phyloP scores from a whole-genome alignment of 2,797 vertebrate species.

The Hippoglossus hippoglossus region DNA sequence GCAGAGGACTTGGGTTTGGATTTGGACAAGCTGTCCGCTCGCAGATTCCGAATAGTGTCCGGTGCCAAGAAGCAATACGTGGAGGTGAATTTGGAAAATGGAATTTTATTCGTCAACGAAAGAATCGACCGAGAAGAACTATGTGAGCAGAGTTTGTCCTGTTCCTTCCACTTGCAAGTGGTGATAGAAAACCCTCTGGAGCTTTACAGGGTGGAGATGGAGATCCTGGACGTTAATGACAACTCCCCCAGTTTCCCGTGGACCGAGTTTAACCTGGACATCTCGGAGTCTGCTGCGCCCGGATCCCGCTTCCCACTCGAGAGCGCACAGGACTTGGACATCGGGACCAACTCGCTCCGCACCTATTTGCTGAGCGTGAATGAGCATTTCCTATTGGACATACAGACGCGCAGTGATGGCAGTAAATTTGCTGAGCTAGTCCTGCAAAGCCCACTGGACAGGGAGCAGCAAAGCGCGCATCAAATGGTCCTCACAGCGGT shows the following conservation, averaged over 20 bases:
- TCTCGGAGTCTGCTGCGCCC: conserved; percentile 88
- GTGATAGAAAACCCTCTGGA: conserved; percentile 85
- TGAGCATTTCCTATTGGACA: conserved; percentile 89
- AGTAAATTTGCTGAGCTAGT: conserved; percentile 93
- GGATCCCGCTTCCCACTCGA: conserved; percentile 92
- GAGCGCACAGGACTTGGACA: conserved; percentile 91
- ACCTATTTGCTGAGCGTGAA: conserved; percentile 91
- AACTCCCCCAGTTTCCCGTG: conserved; percentile 83
- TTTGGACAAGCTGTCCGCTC: conserved; percentile 76
- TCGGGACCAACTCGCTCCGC: conserved; percentile 89
- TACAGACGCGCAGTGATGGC: conserved; percentile 89
- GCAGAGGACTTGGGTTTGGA: conserved; percentile 84
- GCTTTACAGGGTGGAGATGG: conserved; percentile 83
- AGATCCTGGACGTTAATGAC: conserved; percentile 85
- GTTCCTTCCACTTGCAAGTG: conserved; percentile 84
- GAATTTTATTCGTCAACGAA: conserved; percentile 84
- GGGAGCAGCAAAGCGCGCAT: conserved; percentile 88
- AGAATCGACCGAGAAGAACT: conserved; percentile 84
- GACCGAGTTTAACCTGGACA: conserved; percentile 83
- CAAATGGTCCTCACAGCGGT: conserved; percentile 89
- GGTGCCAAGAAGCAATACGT: conserved; percentile 82
- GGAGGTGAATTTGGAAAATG: conserved; percentile 84
- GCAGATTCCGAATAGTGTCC: conserved; percentile 83
- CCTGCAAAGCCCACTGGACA: conserved; percentile 87
- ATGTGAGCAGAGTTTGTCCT: conserved; percentile 82